Evolutionary conservation across 1,140 invertebrate genomes (phyloP), one percentile per base, ranked within the genome.

Genomic region (Cepaea nemoralis): DNA sequence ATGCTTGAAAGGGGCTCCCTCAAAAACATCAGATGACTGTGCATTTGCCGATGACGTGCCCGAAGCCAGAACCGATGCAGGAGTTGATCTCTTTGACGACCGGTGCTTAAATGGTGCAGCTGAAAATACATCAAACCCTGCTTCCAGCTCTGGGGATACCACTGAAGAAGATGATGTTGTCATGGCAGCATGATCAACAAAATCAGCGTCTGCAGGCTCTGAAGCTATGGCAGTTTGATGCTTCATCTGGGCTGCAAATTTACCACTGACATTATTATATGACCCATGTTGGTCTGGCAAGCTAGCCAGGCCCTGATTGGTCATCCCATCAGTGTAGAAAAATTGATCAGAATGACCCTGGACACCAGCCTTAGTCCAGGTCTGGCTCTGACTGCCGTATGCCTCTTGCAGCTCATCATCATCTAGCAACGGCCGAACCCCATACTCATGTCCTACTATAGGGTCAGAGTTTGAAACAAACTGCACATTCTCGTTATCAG

Each of bases 401-500:
- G 92, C 92, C 75, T 94, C 94, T 1, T 94, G 94, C 82, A 96
- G 89, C 87, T 96, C 95, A 89, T 96, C 95, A 85, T 97, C 95
- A 40, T 95, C 92, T 0, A 96, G 88, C 16, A 97, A 88, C 1
- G 95, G 95, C 83, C 94, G 94, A 81, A 95, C 95, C 1, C 95
- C 95, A 85, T 96, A 96, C 79, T 95, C 94, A 90, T 96, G 95
- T 0, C 95, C 95, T 0, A 95, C 93, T 71, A 95, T 93, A 59
- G 91, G 85, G 84, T 93, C 92, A 50, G 84, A 81, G 39, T 45
- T 45, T 42, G 70, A 14, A 35, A 55, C n/a, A 42, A 69, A 77
- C 48, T 40, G 31, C 12, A 35, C 24, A 33, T 31, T 19, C 12
- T 63, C 66, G 40, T 24, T 69, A 33, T 77, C 69, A 22, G n/a